Conservation (phyloP, 2,113 vertebrate species). For the Bombycilla garrulus region DNA sequence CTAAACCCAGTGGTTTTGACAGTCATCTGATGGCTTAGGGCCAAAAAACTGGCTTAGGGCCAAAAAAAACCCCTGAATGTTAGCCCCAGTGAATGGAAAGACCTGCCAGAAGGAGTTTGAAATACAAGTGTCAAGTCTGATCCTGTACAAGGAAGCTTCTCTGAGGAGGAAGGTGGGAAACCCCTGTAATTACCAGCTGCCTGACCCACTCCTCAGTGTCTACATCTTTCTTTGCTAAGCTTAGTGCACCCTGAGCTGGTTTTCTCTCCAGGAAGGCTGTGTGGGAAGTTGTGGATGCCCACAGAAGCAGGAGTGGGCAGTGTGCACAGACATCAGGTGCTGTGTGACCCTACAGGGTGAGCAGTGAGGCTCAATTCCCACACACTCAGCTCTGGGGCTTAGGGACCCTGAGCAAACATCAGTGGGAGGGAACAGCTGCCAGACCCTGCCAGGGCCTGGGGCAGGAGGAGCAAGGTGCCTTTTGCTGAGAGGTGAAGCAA, state of each 20-base stretch:
- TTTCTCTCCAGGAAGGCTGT: not conserved
- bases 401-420: not conserved
- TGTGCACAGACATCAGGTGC: not conserved
- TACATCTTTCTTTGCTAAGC: not conserved
- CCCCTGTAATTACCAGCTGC: not conserved
- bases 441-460: not conserved
- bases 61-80: not conserved
- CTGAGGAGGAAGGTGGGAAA: not conserved
- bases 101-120: not conserved
- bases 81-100: not conserved
- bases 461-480: not conserved
- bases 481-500: not conserved
- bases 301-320: not conserved
- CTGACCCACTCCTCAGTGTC: not conserved
- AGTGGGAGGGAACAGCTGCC: slow-evolving; percentile 23
- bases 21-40: not conserved
- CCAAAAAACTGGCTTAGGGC: not conserved
- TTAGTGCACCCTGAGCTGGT: not conserved
- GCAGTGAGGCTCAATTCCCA: slow-evolving; percentile 10
- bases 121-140: not conserved
- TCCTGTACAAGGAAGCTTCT: not conserved
- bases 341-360: not conserved
- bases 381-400: not conserved
- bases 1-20: not conserved
- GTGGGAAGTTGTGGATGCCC: not conserved